Percentiles rank a stretch among this genome's conserved stretches.
These are phyloP conservation scores for Catostylus mosaicus DNA, from an alignment of 30 jellyfish, hydroid and myxozoan species.

Conservation along the genomic window DNA sequence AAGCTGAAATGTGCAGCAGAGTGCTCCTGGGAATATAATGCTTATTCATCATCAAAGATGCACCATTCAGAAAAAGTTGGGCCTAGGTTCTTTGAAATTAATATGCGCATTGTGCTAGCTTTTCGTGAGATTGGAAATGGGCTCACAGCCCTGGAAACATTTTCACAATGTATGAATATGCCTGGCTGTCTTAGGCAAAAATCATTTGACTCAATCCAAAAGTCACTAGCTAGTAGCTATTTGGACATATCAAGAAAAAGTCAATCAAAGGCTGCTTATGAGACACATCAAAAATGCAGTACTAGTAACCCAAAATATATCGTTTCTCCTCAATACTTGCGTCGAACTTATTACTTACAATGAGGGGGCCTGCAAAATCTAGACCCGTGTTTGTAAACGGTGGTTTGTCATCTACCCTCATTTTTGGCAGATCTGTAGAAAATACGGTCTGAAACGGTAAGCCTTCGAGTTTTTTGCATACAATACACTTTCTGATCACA, in stretches of 20 bases:
- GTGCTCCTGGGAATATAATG: background rate
- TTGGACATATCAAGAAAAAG: background rate
- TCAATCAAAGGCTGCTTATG: conserved; percentile 8
- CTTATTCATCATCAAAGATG: background rate
- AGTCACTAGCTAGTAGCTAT: background rate
- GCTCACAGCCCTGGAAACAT: background rate
- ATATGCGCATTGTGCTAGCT: background rate
- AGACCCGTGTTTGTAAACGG: conserved; percentile 37
- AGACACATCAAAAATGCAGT: background rate
- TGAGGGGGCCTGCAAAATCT: conserved; percentile 46
- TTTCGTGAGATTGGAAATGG: background rate
- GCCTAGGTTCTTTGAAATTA: background rate
- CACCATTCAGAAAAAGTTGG: background rate
- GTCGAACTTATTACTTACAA: background rate
- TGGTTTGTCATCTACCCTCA: conserved; percentile 48
- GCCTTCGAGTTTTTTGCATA: conserved; percentile 58
- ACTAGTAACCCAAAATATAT: background rate
- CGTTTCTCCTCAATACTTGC: no score
- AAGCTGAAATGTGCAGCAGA: background rate
- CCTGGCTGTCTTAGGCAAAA: background rate
- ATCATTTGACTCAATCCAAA: background rate
- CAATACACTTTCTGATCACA: conserved; percentile 30
- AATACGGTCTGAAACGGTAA: conserved; percentile 28
- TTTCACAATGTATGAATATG: background rate
- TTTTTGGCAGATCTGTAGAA: conserved; percentile 35